Percentiles rank a stretch among this genome's conserved stretches.
Conservation (phyloP, 2,797 vertebrate species). For the Champsocephalus esox region DNA sequence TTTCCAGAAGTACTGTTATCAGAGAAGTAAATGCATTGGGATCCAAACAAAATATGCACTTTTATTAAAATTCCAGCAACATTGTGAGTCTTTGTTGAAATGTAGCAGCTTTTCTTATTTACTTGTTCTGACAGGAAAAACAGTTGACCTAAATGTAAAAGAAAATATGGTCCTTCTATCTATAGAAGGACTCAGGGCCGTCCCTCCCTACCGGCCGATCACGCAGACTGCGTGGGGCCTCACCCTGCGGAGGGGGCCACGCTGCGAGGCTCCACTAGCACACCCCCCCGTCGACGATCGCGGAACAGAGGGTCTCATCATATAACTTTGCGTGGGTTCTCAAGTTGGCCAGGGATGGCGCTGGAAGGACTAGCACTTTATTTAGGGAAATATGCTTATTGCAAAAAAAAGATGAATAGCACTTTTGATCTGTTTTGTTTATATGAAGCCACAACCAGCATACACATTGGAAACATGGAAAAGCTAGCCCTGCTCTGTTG, state of each 20-base stretch:
- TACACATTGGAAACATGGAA: neutral
- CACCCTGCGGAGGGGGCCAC: too few relatives aligned
- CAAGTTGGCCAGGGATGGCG: too few relatives aligned
- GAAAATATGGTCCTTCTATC: neutral
- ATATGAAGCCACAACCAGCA: neutral
- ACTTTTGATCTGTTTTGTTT: neutral
- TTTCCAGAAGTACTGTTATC: constrained; percentile 47
- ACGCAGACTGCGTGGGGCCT: too few relatives aligned
- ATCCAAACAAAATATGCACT: constrained; percentile 39
- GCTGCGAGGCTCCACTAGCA: too few relatives aligned
- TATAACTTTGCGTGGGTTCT: too few relatives aligned
- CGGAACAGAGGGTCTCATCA: too few relatives aligned
- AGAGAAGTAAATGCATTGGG: constrained; percentile 46
- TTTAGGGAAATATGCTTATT: neutral
- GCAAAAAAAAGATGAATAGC: neutral
- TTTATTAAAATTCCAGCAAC: constrained; percentile 15
- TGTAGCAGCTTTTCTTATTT: constrained; percentile 16
- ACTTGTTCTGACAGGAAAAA: neutral
- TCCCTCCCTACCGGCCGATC: too few relatives aligned
- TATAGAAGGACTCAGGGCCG: neutral
- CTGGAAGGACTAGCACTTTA: neutral
- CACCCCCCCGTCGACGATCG: too few relatives aligned
- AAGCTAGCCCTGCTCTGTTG: neutral
- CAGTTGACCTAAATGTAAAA: neutral
- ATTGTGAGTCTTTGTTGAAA: constrained; percentile 6